Evolutionary conservation across 2,113 vertebrate genomes (phyloP).

Genomic region (Pyrgilauda ruficollis): DNA sequence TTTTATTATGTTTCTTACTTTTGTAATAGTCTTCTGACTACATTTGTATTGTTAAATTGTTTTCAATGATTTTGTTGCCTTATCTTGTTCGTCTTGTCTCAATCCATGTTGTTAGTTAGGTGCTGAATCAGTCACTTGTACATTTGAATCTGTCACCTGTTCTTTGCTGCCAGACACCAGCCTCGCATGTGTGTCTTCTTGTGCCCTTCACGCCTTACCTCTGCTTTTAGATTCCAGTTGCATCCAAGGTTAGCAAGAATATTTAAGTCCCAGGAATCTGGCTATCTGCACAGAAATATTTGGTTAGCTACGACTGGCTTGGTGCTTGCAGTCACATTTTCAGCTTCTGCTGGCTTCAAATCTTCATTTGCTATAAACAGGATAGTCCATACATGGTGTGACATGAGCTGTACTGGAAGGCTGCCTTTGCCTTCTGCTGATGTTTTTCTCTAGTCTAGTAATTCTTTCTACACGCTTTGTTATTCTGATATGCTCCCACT

Average conservation of each 20-base stretch:
- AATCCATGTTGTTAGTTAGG: not conserved
- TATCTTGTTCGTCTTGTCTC: not conserved
- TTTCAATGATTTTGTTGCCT: not conserved
- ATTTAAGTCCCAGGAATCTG: not conserved
- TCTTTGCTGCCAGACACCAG: not conserved
- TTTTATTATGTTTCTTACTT: not conserved
- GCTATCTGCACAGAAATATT: not conserved
- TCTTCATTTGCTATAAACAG: conserved; percentile 23
- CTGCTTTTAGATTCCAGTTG: not conserved
- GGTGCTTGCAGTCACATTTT: not conserved
- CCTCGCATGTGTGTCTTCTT: not conserved
- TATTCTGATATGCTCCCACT: conserved; percentile 16
- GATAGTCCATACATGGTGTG: not conserved
- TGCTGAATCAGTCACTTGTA: not conserved
- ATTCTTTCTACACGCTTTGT: conserved; percentile 25
- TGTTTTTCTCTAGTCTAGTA: conserved; percentile 50
- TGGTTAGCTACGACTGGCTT: not conserved
- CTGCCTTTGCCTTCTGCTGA: conserved; percentile 50
- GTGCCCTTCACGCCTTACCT: not conserved
- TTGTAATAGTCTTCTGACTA: not conserved
- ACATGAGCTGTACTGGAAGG: conserved; percentile 48
- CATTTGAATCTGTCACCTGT: not conserved
- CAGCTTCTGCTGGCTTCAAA: conserved; percentile 4
- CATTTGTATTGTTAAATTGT: not conserved
- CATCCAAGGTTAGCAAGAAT: not conserved